Evolutionary conservation across 2,888 invertebrate genomes (phyloP).

Genomic region (Xanthorhoe designata): DNA sequence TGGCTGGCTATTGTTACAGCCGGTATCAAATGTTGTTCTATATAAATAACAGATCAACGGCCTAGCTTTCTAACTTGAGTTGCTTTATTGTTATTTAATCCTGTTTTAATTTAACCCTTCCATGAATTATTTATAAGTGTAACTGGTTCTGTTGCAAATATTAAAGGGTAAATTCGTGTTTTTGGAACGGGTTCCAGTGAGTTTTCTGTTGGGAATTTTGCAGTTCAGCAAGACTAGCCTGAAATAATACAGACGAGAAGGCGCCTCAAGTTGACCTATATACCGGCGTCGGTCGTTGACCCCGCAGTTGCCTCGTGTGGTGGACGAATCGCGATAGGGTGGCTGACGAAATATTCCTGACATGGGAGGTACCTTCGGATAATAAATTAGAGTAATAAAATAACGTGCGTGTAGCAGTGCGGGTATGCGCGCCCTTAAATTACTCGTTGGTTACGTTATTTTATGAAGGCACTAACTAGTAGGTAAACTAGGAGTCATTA

Average conservation of each 20-base stretch:
- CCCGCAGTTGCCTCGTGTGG: constrained; percentile 66
- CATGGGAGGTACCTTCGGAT: constrained; percentile 40
- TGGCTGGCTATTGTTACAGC: constrained; percentile 48
- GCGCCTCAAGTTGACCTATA: constrained; percentile 83
- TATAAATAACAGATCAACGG: constrained; percentile 54
- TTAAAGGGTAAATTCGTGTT: constrained; percentile 53
- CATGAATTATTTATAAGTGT: constrained; percentile 60
- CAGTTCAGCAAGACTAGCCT: constrained; percentile 57
- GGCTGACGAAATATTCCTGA: constrained; percentile 54
- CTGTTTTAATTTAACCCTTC: constrained; percentile 63
- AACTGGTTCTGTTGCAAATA: constrained; percentile 58
- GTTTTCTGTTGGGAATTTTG: constrained; percentile 63
- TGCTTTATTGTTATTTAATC: constrained; percentile 52
- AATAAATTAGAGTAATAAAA: constrained; percentile 40
- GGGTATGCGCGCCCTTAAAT: background rate
- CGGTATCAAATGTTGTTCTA: constrained; percentile 56
- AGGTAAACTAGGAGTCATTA: background rate
- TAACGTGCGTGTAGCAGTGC: constrained; percentile 21
- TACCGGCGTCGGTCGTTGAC: constrained; percentile 77
- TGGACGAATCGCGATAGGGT: constrained; percentile 57
- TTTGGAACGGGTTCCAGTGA: constrained; percentile 56
- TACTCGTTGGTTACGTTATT: constrained; percentile 5
- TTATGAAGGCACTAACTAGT: background rate
- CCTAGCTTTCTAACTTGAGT: constrained; percentile 58
- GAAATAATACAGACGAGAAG: constrained; percentile 78